phyloP scores from a whole-genome alignment of 2,113 vertebrate genomes.

The Trochalopteron elliotii region DNA sequence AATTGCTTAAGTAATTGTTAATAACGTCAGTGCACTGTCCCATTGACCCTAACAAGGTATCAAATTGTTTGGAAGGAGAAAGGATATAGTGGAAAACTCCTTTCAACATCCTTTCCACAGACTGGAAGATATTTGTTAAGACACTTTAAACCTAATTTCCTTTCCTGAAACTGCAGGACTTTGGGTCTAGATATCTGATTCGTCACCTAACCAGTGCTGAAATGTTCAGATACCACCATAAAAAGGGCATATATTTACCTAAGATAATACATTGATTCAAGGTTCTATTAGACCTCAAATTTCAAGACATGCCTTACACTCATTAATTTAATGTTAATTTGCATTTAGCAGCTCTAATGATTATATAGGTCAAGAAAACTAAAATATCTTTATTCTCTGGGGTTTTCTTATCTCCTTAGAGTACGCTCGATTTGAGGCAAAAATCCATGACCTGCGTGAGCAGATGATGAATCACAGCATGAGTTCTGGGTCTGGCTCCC shows the following conservation, averaged over 20 bases:
- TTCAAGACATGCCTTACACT: background rate
- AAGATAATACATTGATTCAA: background rate
- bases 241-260: background rate
- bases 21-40: background rate
- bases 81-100: background rate
- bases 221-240: background rate
- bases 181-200: background rate
- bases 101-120: background rate
- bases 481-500: constrained; percentile 95
- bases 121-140: background rate
- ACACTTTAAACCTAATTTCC: background rate
- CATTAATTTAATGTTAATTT: constrained; percentile 27
- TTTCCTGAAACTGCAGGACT: background rate
- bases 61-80: background rate
- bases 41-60: background rate
- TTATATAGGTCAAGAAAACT: constrained; percentile 42
- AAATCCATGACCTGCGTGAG: constrained; percentile 98
- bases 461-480: constrained; percentile 99
- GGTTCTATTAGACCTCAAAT: background rate
- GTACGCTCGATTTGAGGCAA: constrained; percentile 96
- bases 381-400: constrained; percentile 42
- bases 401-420: constrained; percentile 76
- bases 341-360: background rate
- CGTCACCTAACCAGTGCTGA: background rate
- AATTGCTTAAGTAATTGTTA: background rate